These are phyloP conservation scores for Meteorus cinctellus DNA, from an alignment of 2,888 invertebrate genomes.

Conservation along the genomic window DNA sequence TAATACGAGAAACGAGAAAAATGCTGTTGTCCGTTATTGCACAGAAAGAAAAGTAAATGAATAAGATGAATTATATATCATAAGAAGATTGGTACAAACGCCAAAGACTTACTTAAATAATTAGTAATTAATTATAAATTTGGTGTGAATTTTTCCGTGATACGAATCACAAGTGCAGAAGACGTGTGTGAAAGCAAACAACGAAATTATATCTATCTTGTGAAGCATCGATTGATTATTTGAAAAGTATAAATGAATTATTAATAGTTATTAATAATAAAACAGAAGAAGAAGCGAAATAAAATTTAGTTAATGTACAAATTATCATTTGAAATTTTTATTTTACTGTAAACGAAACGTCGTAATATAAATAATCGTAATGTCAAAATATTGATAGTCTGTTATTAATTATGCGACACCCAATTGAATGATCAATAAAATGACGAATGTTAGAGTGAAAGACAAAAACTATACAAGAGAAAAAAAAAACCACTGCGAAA, in stretches of 20 bases:
- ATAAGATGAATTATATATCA: slow-evolving; percentile 50
- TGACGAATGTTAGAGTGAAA: neutral
- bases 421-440: slow-evolving; percentile 26
- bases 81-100: slow-evolving; percentile 68
- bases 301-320: slow-evolving; percentile 61
- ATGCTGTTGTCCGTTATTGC: slow-evolving; percentile 50
- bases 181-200: slow-evolving; percentile 27
- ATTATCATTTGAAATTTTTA: slow-evolving; percentile 62
- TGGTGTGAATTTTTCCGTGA: slow-evolving; percentile 24
- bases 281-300: slow-evolving; percentile 30
- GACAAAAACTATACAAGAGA: slow-evolving; percentile 10
- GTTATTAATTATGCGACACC: slow-evolving; percentile 21
- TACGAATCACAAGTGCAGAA: neutral
- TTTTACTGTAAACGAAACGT: slow-evolving; percentile 54
- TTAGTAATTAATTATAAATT: slow-evolving; percentile 60
- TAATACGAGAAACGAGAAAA: slow-evolving; percentile 11
- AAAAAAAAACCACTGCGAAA: slow-evolving; percentile 23
- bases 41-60: slow-evolving; percentile 36
- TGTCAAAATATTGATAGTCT: slow-evolving; percentile 43
- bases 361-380: slow-evolving; percentile 38
- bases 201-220: neutral
- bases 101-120: slow-evolving; percentile 69
- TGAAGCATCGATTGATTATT: neutral
- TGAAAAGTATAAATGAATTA: neutral
- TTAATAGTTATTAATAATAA: neutral